Evolutionary conservation across 2,888 invertebrate genomes (phyloP).

Genomic region (Matsumyia berberina): DNA sequence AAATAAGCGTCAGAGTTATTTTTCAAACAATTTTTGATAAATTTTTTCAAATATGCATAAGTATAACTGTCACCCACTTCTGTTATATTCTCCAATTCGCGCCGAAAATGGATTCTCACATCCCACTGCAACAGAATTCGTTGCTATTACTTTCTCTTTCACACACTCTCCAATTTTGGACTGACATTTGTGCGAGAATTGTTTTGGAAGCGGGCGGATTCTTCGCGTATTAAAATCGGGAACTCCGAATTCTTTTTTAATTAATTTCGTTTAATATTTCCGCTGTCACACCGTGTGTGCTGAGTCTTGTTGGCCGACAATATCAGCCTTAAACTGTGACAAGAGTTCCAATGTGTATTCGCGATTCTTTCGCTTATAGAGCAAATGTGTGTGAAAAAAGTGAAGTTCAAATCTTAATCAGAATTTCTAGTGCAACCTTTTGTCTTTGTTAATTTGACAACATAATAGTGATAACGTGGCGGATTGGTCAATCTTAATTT

Average conservation of each 20-base stretch:
- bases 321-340: not conserved
- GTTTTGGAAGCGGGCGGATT: slow-evolving; percentile 51
- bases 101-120: not conserved
- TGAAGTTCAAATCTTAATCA: not conserved
- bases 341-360: not conserved
- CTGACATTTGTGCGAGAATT: slow-evolving; percentile 14
- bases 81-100: not conserved
- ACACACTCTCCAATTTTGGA: slow-evolving; percentile 15
- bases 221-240: not conserved
- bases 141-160: not conserved
- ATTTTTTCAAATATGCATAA: not conserved
- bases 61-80: not conserved
- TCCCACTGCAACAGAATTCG: not conserved
- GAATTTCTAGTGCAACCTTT: no score
- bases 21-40: not conserved
- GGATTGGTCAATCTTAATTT: not conserved
- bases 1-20: no score
- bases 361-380: no score
- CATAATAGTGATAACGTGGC: not conserved
- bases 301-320: not conserved
- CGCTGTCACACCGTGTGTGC: not conserved
- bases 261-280: not conserved
- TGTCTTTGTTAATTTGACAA: not conserved
- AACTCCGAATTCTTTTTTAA: not conserved
- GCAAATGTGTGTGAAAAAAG: not conserved